phyloP scores from a whole-genome alignment of 2,113 vertebrate species.

The Numenius arquata region DNA sequence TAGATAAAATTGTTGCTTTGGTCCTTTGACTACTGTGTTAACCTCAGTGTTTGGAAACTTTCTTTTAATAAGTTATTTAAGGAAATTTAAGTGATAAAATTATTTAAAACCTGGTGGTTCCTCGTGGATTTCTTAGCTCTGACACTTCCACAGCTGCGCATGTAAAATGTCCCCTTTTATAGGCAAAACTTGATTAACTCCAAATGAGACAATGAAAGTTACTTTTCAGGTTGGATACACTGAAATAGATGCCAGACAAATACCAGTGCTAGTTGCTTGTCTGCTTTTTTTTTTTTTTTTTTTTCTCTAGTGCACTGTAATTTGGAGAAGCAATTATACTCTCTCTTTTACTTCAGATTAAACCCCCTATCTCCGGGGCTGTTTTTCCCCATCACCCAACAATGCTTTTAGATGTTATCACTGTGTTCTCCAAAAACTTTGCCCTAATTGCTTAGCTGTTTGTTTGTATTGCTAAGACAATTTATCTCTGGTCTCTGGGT shows the following conservation, averaged over 20 bases:
- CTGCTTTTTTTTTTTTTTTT: background rate
- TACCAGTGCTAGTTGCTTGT: background rate
- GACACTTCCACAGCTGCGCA: background rate
- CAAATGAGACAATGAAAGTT: constrained; percentile 3
- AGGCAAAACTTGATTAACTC: background rate
- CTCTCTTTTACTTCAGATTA: constrained; percentile 19
- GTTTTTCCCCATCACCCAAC: constrained; percentile 4
- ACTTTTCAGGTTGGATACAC: constrained; percentile 20
- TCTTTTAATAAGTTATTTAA: background rate
- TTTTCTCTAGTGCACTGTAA: background rate
- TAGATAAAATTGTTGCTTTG: background rate
- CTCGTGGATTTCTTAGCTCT: background rate
- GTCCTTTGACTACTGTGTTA: background rate
- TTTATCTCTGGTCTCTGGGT: constrained; percentile 71
- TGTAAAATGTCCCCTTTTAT: background rate
- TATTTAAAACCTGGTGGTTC: background rate
- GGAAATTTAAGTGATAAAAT: background rate
- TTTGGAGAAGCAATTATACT: constrained; percentile 36
- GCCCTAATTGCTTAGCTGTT: constrained; percentile 60
- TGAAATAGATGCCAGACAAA: constrained; percentile 31
- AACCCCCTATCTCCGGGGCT: constrained; percentile 11
- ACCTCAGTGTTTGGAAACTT: background rate
- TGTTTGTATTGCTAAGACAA: constrained; percentile 70
- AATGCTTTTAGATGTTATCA: constrained; percentile 61
- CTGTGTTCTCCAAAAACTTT: constrained; percentile 42